Base-by-base conservation (phyloP, 2,797 vertebrate genomes). In the Adrianichthys oophorus region DNA sequence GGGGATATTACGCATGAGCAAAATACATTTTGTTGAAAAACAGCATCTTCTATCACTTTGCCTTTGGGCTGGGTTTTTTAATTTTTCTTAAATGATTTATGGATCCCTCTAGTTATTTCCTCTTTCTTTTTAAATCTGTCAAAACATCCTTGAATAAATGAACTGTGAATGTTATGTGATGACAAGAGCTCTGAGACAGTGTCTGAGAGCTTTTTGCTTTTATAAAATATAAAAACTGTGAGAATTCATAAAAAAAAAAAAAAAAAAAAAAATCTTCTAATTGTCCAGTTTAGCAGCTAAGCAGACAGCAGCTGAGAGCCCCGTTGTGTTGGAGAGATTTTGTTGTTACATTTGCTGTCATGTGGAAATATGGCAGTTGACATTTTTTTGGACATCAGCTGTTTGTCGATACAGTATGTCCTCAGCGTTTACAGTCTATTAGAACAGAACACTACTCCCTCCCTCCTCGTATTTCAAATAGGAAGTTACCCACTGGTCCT, bases 1-100 rank as follows among this genome's bases (percentile, higher is more conserved):
- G 75, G 79, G 59, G 69, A 82, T 80, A 77, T 80, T 83, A 76
- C 46, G 69, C 72, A 87, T 82, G 80, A 76, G 66, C 66, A 72
- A 86, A 78, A 78, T 72, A 74, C 48, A 76, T 73, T 76, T 65
- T 65, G 26, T 63, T 70, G 62, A 84, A 83, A 79, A 82, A 72
- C 72, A 79, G 61, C 56, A 68, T 70, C 65, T 72, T 77, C 68
- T 57, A 76, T 83, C 69, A 79, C 56, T 77, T 79, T 59, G 72
- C 61, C 53, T 59, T 68, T 68, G 74, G 32, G 73, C 61, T 79
- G 72, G 62, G 37, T 52, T 70, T 65, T 83, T 67, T 70, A 60
- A 14, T 42, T 61, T 79, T 78, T 72, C 17, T 63, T 77, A 71
- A 23, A 62, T 68, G 47, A 77, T 72, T 76, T 54, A 70, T 62